Evolutionary conservation across 2,888 invertebrate species (phyloP).

Genomic region (Pseudanteris insignis): DNA sequence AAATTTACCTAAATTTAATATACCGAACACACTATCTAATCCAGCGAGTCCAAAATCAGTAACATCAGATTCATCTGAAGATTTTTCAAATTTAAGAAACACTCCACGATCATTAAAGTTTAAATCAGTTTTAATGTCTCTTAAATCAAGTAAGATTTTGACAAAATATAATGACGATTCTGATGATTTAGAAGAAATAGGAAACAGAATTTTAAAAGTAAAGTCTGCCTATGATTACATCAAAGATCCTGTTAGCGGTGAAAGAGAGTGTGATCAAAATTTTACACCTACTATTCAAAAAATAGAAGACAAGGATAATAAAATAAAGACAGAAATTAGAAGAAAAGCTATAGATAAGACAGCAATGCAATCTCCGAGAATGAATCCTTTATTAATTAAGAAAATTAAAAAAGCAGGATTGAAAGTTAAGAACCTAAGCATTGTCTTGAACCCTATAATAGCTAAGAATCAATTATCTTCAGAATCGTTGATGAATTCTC

Average conservation of each 20-base stretch:
- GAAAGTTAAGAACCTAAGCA: slow-evolving; percentile 3
- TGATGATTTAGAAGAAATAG: slow-evolving; percentile 24
- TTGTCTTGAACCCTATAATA: slow-evolving; percentile 3
- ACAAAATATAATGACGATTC: slow-evolving; percentile 33
- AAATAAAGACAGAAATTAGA: too few relatives aligned
- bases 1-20: slow-evolving; percentile 23
- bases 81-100: not conserved
- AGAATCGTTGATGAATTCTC: too few relatives aligned
- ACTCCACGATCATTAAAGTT: slow-evolving; percentile 21
- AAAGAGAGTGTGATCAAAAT: not conserved
- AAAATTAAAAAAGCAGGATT: slow-evolving; percentile 1
- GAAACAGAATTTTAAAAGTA: slow-evolving; percentile 15
- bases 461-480: too few relatives aligned
- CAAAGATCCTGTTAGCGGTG: slow-evolving; percentile 6
- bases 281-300: not conserved
- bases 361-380: not conserved
- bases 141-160: slow-evolving; percentile 19
- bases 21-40: slow-evolving; percentile 24
- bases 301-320: not conserved
- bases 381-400: slow-evolving; percentile 9
- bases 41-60: slow-evolving; percentile 23
- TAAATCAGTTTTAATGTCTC: slow-evolving; percentile 15
- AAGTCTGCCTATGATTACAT: slow-evolving; percentile 29
- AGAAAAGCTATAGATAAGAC: not conserved
- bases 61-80: slow-evolving; percentile 4